Base-by-base conservation (phyloP, 1,140 invertebrate genomes). In the Calycopis cecrops region DNA sequence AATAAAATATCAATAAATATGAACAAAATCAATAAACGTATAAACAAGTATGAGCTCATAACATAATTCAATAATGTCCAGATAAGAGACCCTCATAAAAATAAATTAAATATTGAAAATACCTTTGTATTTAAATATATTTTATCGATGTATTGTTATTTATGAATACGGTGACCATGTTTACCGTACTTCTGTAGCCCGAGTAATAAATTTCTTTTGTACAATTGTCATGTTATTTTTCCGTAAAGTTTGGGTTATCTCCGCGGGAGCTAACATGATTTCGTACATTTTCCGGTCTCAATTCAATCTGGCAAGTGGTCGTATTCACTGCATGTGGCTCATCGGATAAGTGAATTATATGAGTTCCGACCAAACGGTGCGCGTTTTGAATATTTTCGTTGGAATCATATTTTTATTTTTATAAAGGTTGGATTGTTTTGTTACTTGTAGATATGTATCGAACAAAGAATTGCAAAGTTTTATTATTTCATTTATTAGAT, bases 311-410 rank as follows among this genome's bases (percentile, higher is more conserved):
- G 65, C 65, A 62, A 71, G 59, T 66, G 67, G 55, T 62, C 59
- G 60, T 63, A 63, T 64, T 60, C 73, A 58, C 82, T 67, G 72
- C 79, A 82, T 80, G 79, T 76, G 82, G 82, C 70, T 67, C 71
- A 74, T 78, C 74, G 75, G 69, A 58, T 79, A 79, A 77, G 73
- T 80, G 78, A 83, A 82, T 82, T 85, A 85, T 84, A 72, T 59
- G 64, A 67, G 12, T 57, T 62, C 47, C 47, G 58, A 55, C 59
- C 50, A 64, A 64, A 64, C 35, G 50, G 34, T 59, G 38, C 44
- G 34, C 51, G 38, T 12, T 63, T 52, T 60, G 62, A 60, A 60
- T 59, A 49, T 53, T 53, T 44, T 40, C 21, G 40, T 44, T 44
- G 12, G 16, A 44, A 44, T 44, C 40, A 44, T 4, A 44, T 16